Conservation (phyloP, 2,113 vertebrate species). For the Syngnathus scovelli region DNA sequence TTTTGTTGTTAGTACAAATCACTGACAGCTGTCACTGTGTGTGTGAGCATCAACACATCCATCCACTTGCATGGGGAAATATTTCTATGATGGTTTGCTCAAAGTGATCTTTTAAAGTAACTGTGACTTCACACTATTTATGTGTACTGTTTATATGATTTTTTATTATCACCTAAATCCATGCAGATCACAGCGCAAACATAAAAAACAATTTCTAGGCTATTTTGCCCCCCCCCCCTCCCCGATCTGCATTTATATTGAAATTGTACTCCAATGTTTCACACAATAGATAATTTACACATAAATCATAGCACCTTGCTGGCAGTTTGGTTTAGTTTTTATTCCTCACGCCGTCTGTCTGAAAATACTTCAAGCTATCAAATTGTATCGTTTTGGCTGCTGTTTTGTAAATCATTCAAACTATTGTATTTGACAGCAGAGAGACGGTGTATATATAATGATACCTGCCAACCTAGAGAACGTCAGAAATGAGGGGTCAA, state of each 20-base stretch:
- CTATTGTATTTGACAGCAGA: slow-evolving; percentile 16
- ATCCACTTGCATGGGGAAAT: slow-evolving; percentile 5
- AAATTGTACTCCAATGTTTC: slow-evolving; percentile 31
- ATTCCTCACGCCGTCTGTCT: slow-evolving; percentile 33
- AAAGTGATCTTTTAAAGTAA: neutral
- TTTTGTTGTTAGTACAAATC: slow-evolving; percentile 34
- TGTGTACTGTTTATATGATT: slow-evolving; percentile 22
- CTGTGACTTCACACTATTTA: neutral
- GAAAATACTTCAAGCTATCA: slow-evolving; percentile 24
- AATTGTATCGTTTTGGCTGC: slow-evolving; percentile 24
- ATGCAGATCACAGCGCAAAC: slow-evolving; percentile 11
- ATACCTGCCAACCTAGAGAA: neutral
- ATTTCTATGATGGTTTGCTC: neutral
- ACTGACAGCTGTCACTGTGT: slow-evolving; percentile 46
- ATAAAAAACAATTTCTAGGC: slow-evolving; percentile 13
- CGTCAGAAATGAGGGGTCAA: no score
- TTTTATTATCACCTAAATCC: slow-evolving; percentile 22
- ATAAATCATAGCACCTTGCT: slow-evolving; percentile 14
- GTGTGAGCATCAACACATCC: neutral
- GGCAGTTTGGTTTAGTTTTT: neutral
- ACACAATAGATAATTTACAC: slow-evolving; percentile 35
- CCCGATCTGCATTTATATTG: slow-evolving; percentile 30
- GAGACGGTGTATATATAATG: neutral
- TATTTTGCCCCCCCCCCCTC: neutral
- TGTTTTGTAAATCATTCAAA: slow-evolving; percentile 26